Base-by-base conservation (phyloP, 1,140 invertebrate genomes). In the Apis mellifera region DNA sequence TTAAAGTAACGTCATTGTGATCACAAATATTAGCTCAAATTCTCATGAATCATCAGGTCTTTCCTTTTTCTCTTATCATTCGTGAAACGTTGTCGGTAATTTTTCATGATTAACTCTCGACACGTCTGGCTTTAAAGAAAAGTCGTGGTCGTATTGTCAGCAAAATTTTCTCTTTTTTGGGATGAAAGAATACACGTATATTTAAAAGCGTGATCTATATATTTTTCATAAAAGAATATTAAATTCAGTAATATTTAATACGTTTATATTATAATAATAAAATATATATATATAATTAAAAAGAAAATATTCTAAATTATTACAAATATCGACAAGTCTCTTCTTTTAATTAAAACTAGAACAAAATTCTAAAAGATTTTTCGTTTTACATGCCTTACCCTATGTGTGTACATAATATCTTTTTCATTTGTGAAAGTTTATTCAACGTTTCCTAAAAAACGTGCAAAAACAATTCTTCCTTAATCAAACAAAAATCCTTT, bases 31-130 rank as follows among this genome's bases (percentile, higher is more conserved):
- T 78, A 50, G 50, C 50, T 19, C 12, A 17, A 2, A 0, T 42
- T 64, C 9, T 7, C 60, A 19, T 57, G 15, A 68, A 77, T 68
- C 42, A 57, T n/a, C 5, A n/a, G 3, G 17, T n/a, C 21, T 1
- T 26, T 19, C 5, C 19, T 42, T 21, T 42, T 26, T 2, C 52
- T 15, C 3, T 66, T 54, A 32, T 23, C 26, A 76, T 66, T 76
- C 50, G 26, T 23, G 52, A 2, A 76, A 66, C n/a, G n/a, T 74
- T 12, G 42, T n/a, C n/a, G 59, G 73, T 19, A 13, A 65, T 65
- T 75, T 48, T 54, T 75, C 23, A 54, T 26, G 23, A 17, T 76
- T 65, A 65, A 65, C 60, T 64, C 17, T 19, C 19, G 69, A 54
- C 5, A 54, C 69, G n/a, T 52, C n/a, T 15, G 13, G n/a, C 15